Evolutionary conservation across 2,888 invertebrate genomes (phyloP).

Genomic region (Nomada ruficornis): DNA sequence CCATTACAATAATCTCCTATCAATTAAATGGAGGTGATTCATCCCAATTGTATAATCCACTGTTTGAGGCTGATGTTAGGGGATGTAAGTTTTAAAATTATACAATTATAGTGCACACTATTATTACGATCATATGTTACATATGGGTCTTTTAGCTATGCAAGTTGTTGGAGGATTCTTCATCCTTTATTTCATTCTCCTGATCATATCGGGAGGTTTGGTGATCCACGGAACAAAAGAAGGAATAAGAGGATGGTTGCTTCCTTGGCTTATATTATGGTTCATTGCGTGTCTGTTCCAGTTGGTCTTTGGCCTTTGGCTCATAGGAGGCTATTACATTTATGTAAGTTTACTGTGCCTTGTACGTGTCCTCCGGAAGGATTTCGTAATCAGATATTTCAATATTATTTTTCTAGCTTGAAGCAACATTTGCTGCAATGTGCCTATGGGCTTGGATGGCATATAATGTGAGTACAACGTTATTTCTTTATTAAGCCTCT

Average conservation of each 20-base stretch:
- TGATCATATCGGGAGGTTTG: constrained; percentile 86
- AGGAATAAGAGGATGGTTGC: constrained; percentile 91
- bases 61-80: constrained; percentile 94
- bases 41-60: constrained; percentile 93
- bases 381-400: not conserved
- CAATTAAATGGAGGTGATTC: constrained; percentile 95
- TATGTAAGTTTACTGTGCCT: constrained; percentile 88
- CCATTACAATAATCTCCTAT: constrained; percentile 91
- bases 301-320: constrained; percentile 92
- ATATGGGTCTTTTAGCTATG: constrained; percentile 87
- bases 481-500: not conserved
- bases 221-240: constrained; percentile 88
- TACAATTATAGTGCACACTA: not conserved
- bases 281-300: constrained; percentile 90
- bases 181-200: constrained; percentile 86
- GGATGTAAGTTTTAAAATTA: constrained; percentile 60
- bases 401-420: constrained; percentile 87
- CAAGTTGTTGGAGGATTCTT: constrained; percentile 89
- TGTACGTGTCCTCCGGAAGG: not conserved
- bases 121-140: constrained; percentile 10
- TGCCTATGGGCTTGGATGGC: constrained; percentile 93
- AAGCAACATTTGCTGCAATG: constrained; percentile 91
- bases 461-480: constrained; percentile 90
- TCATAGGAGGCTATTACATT: constrained; percentile 95
- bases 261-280: constrained; percentile 92